These are phyloP conservation scores for Brachymystax lenok DNA, from an alignment of 2,797 vertebrate species.

Conservation along the genomic window DNA sequence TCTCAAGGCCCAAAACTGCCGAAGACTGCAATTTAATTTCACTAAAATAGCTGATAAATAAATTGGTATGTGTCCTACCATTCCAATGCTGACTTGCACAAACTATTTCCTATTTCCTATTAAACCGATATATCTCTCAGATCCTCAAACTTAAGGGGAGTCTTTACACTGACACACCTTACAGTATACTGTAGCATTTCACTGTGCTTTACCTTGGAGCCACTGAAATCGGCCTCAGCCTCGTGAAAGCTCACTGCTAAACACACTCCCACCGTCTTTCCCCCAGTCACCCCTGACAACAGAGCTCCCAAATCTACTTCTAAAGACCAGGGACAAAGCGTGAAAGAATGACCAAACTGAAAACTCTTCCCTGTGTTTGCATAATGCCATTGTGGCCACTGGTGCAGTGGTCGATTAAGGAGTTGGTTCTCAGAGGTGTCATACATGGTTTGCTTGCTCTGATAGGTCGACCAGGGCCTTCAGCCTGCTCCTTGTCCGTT, in stretches of 20 bases:
- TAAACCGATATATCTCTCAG: too few relatives aligned
- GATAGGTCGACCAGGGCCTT: background rate
- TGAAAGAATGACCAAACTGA: slow-evolving; percentile 4
- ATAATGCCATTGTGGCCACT: slow-evolving; percentile 15
- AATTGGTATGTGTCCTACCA: too few relatives aligned
- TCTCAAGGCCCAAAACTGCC: slow-evolving; percentile 8
- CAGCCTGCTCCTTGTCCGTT: background rate
- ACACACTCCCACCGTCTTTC: slow-evolving; percentile 2
- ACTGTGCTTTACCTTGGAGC: background rate
- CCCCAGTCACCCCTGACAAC: slow-evolving; percentile 12
- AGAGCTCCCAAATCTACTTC: background rate
- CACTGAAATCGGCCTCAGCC: background rate
- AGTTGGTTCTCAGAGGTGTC: background rate
- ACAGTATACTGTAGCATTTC: too few relatives aligned
- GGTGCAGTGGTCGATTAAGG: slow-evolving; percentile 4
- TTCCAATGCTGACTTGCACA: too few relatives aligned
- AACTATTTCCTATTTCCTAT: too few relatives aligned
- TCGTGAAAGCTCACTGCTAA: background rate
- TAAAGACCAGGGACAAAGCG: background rate
- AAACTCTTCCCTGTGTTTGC: slow-evolving; percentile 5
- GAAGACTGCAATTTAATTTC: slow-evolving; percentile 20
- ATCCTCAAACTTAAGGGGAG: too few relatives aligned
- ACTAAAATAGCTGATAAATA: background rate
- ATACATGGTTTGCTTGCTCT: background rate
- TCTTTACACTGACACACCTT: too few relatives aligned